Conservation (phyloP, 2,888 invertebrate species). For the Lasioglossum pauxillum region DNA sequence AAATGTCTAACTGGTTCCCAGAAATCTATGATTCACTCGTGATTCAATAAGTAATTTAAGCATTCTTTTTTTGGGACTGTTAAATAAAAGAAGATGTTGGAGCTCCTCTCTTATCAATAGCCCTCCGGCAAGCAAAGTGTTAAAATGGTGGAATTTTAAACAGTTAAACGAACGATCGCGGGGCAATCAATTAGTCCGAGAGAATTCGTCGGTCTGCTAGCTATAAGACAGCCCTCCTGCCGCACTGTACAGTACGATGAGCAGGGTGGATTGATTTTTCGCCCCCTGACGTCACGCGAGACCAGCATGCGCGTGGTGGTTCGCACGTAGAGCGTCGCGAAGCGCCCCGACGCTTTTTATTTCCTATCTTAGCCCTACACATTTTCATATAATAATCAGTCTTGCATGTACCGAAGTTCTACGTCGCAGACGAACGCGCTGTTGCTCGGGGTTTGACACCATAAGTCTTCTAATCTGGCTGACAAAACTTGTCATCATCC, state of each 20-base stretch:
- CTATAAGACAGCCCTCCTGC: conserved; percentile 59
- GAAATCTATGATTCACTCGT: too few species aligned
- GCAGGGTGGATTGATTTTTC: conserved; percentile 80
- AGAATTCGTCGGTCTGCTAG: conserved; percentile 41
- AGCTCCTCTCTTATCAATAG: not conserved
- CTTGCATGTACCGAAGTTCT: conserved; percentile 21
- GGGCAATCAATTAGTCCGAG: conserved; percentile 32
- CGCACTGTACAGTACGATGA: conserved; percentile 67
- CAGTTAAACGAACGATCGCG: not conserved
- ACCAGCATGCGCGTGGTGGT: conserved; percentile 75
- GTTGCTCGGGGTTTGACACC: not conserved
- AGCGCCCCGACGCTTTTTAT: conserved; percentile 25
- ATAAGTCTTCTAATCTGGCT: not conserved
- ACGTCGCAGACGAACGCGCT: not conserved
- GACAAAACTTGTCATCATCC: not conserved
- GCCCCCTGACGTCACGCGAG: conserved; percentile 75
- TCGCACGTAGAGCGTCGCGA: conserved; percentile 24
- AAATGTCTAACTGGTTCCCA: too few species aligned
- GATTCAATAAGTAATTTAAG: not conserved
- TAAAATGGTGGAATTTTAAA: not conserved
- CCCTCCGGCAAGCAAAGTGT: not conserved
- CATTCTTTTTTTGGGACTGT: not conserved
- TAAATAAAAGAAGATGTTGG: not conserved
- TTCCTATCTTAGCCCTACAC: not conserved
- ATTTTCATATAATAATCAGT: conserved; percentile 5